Conservation (phyloP, 1,140 invertebrate species). For the Babylonia areolata region DNA sequence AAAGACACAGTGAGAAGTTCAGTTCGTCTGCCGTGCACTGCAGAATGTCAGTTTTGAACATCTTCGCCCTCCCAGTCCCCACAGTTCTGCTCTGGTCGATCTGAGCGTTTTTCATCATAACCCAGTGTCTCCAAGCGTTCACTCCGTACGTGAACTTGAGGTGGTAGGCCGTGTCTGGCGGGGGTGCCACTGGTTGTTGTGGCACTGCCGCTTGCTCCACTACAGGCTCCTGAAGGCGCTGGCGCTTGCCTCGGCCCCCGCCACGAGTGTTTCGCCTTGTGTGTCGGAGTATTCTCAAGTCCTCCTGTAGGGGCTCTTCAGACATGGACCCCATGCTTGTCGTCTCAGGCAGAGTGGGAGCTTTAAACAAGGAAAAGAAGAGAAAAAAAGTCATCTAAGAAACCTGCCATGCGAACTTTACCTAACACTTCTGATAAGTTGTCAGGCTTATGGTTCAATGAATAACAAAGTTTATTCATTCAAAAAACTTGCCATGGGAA, state of each 20-base stretch:
- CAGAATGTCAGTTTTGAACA: conserved; percentile 91
- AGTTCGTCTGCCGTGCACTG: conserved; percentile 92
- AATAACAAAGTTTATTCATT: too few relatives aligned
- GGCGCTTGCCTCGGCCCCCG: conserved; percentile 47
- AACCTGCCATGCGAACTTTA: too few relatives aligned
- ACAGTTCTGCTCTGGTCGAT: conserved; percentile 84
- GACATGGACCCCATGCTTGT: too few relatives aligned
- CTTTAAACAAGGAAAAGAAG: too few relatives aligned
- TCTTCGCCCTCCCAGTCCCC: conserved; percentile 72
- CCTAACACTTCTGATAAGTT: too few relatives aligned
- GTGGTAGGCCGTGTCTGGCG: conserved; percentile 69
- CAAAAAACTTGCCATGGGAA: too few relatives aligned
- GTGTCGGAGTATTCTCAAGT: conserved; percentile 46
- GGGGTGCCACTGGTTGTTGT: conserved; percentile 34
- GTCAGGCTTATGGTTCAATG: too few relatives aligned
- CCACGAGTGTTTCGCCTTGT: conserved; percentile 41
- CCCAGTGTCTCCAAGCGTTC: conserved; percentile 78
- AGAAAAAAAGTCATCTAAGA: too few relatives aligned
- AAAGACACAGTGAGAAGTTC: conserved; percentile 91
- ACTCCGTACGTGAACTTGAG: conserved; percentile 78
- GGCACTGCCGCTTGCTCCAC: too few relatives aligned
- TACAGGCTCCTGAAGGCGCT: conserved; percentile 35
- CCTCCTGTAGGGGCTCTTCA: conserved; percentile 48
- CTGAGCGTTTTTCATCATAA: conserved; percentile 85
- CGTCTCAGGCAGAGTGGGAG: too few relatives aligned